Percentiles rank a stretch among this genome's conserved stretches.
Evolutionary conservation across 1,140 invertebrate species (phyloP).

Genomic region (Microplitis demolitor): DNA sequence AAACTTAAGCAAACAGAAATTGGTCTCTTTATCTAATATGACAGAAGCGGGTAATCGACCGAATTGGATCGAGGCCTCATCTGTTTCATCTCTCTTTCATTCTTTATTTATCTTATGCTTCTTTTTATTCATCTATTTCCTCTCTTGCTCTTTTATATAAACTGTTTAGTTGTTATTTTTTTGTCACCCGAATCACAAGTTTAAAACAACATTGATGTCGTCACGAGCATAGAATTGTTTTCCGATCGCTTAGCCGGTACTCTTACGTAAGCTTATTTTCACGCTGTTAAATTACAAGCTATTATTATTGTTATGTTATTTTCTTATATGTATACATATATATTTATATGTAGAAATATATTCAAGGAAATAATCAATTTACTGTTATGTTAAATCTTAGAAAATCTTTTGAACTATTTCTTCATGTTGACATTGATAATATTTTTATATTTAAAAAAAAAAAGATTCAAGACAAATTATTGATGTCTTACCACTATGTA

Average conservation of each 20-base stretch:
- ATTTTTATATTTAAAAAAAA: background rate
- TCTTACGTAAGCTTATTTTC: background rate
- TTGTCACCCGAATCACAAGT: too few species aligned
- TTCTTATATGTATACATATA: background rate
- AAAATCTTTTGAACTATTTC: background rate
- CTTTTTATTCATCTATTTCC: background rate
- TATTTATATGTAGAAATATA: background rate
- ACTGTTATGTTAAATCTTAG: background rate
- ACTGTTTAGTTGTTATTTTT: too few species aligned
- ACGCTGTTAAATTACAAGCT: background rate
- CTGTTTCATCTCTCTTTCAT: conserved; percentile 3
- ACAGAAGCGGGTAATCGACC: conserved; percentile 21
- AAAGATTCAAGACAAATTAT: background rate
- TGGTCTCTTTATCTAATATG: conserved; percentile 8
- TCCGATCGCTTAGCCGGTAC: background rate
- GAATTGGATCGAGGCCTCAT: conserved; percentile 19
- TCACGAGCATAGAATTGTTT: conserved; percentile 5
- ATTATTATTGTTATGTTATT: background rate
- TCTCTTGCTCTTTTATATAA: background rate
- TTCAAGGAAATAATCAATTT: background rate
- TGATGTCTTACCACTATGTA: too few species aligned
- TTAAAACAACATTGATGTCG: background rate
- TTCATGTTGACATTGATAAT: background rate
- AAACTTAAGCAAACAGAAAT: conserved; percentile 14
- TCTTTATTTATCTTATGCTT: background rate